A percentile compares a stretch with the other conserved stretches of the same genome.
phyloP scores from a whole-genome alignment of 2,888 invertebrate genomes.

The Calameuta filiformis region DNA sequence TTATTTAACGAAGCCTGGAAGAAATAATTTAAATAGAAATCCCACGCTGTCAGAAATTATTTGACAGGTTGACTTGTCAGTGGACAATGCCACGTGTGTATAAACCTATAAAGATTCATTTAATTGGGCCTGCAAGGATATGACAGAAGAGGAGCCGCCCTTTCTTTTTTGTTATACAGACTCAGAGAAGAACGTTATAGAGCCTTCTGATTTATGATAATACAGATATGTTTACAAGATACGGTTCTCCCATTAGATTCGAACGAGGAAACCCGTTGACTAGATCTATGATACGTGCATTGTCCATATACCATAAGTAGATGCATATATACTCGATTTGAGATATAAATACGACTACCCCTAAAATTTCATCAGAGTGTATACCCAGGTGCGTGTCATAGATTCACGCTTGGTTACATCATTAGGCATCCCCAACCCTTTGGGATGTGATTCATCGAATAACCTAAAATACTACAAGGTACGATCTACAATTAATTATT shows the following conservation, averaged over 20 bases:
- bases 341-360: slow-evolving; percentile 31
- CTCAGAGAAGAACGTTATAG: background rate
- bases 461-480: background rate
- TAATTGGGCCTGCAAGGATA: background rate
- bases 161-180: background rate
- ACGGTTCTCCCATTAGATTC: slow-evolving; percentile 31
- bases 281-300: background rate
- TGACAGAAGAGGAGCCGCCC: background rate
- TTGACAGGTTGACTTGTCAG: background rate
- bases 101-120: background rate
- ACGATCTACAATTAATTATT: background rate
- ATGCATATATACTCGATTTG: slow-evolving; percentile 22
- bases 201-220: background rate
- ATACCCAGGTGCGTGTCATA: slow-evolving; percentile 45
- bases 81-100: background rate
- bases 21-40: background rate
- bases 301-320: background rate
- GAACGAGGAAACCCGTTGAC: slow-evolving; percentile 39
- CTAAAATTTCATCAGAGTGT: slow-evolving; percentile 33
- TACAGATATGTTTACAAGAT: background rate
- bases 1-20: background rate
- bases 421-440: slow-evolving; percentile 34
- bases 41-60: background rate
- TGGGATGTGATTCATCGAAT: background rate
- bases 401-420: slow-evolving; percentile 40